Evolutionary conservation across 1,140 invertebrate species (phyloP).

Genomic region (Nasonia longicornis): DNA sequence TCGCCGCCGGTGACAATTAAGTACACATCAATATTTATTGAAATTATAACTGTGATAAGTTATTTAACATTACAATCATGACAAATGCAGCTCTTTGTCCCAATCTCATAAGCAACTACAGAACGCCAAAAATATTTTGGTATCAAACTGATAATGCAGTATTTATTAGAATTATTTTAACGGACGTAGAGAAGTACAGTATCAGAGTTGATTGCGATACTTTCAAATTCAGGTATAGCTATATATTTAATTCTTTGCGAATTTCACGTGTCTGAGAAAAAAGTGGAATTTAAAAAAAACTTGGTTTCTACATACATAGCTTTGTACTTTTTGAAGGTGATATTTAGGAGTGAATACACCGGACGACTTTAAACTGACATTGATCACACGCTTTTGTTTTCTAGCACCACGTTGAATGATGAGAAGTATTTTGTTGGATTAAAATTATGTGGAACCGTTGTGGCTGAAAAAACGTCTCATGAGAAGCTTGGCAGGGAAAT

Average conservation of each 20-base stretch:
- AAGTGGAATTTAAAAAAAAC: not conserved
- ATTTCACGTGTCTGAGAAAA: conserved; percentile 8
- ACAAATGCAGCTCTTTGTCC: conserved; percentile 37
- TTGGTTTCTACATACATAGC: too few relatives aligned
- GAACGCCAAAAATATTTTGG: conserved; percentile 59
- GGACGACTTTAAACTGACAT: not conserved
- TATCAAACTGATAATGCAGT: conserved; percentile 60
- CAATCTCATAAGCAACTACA: conserved; percentile 46
- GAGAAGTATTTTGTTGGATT: conserved; percentile 56
- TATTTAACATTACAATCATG: not conserved
- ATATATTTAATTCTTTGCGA: conserved; percentile 3
- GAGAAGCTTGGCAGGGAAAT: conserved; percentile 60
- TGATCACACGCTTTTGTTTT: conserved; percentile 49
- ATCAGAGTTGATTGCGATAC: conserved; percentile 54
- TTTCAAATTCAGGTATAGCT: conserved; percentile 60
- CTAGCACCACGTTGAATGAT: conserved; percentile 53
- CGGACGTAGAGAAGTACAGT: conserved; percentile 59
- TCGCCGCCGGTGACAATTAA: not conserved
- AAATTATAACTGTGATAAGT: not conserved
- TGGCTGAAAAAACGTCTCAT: conserved; percentile 58
- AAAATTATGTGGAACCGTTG: conserved; percentile 60
- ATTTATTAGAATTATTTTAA: conserved; percentile 57
- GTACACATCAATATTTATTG: not conserved
- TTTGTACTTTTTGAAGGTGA: too few relatives aligned
- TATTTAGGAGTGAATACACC: not conserved